A percentile compares a stretch with the other conserved stretches of the same genome.
Evolutionary conservation across 2,113 vertebrate genomes (phyloP).

Genomic region (Scomber colias): DNA sequence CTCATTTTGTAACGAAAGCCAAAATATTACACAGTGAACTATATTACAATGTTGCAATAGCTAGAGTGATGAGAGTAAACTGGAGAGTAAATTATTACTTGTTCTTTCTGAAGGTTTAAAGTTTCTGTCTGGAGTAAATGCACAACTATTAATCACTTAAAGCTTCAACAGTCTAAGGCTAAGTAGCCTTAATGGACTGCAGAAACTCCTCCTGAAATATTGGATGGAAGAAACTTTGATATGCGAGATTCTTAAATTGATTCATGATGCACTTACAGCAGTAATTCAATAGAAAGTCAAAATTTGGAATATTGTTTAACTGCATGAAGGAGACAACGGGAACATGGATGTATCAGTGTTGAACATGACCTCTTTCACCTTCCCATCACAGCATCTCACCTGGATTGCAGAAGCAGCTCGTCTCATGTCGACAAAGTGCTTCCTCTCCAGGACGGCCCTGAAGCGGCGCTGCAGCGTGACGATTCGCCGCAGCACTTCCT

Average conservation of each 20-base stretch:
- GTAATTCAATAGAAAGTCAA: not conserved
- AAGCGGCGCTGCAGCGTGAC: conserved; percentile 90
- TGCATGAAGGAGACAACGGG: not conserved
- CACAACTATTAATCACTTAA: conserved; percentile 16
- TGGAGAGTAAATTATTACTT: not conserved
- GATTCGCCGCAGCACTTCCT: conserved; percentile 92
- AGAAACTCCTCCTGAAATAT: not conserved
- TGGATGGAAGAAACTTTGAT: not conserved
- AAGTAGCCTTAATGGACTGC: conserved; percentile 16
- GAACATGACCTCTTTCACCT: not conserved
- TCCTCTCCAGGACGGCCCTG: conserved; percentile 89
- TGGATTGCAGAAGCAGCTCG: conserved; percentile 86
- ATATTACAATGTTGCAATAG: not conserved
- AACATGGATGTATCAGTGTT: not conserved
- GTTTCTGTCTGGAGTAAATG: conserved; percentile 6
- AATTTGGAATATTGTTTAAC: not conserved
- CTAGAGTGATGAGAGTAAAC: not conserved
- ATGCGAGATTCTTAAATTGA: not conserved
- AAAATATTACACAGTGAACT: not conserved
- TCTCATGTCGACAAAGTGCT: conserved; percentile 88
- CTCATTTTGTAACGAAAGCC: not conserved
- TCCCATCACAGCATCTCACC: conserved; percentile 78
- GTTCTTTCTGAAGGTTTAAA: too few species aligned
- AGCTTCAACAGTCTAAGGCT: not conserved
- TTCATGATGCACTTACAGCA: conserved; percentile 5